A percentile compares a stretch with the other conserved stretches of the same genome.
Conservation (phyloP, 2,113 vertebrate genomes). For the Cygnus buccinator region DNA sequence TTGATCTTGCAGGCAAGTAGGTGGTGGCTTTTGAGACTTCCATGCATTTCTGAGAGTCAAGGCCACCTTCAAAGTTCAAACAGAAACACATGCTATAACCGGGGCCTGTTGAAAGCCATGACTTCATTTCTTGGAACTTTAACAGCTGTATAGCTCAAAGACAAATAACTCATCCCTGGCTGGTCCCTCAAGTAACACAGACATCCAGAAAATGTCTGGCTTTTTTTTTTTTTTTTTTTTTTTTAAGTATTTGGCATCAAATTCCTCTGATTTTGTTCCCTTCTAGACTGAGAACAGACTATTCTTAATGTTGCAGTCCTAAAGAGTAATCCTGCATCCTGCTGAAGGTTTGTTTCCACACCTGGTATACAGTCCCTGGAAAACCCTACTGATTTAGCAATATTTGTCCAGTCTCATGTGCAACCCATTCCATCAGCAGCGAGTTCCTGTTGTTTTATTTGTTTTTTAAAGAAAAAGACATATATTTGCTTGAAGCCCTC, state of each 20-base stretch:
- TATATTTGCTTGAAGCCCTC: background rate
- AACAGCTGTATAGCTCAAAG: conserved; percentile 49
- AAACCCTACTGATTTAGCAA: background rate
- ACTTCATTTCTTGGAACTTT: conserved; percentile 60
- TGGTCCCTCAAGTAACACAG: conserved; percentile 56
- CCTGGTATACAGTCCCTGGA: background rate
- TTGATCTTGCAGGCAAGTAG: conserved; percentile 23
- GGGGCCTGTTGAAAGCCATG: conserved; percentile 24
- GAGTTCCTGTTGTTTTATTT: background rate
- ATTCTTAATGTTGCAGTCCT: background rate
- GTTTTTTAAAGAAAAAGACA: background rate
- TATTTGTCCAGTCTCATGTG: background rate
- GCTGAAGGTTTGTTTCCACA: background rate
- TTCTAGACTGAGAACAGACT: conserved; percentile 24
- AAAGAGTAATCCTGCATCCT: background rate
- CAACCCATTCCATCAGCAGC: background rate
- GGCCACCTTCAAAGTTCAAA: conserved; percentile 29
- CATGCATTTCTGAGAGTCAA: background rate
- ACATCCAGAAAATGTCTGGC: conserved; percentile 57
- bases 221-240: conserved; percentile 20
- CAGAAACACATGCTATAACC: background rate
- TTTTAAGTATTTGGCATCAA: background rate
- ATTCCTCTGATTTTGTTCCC: conserved; percentile 32
- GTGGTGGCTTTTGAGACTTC: background rate
- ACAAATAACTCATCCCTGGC: conserved; percentile 56